Base-by-base conservation (phyloP, 1,140 invertebrate species). In the Calosoma granatense region DNA sequence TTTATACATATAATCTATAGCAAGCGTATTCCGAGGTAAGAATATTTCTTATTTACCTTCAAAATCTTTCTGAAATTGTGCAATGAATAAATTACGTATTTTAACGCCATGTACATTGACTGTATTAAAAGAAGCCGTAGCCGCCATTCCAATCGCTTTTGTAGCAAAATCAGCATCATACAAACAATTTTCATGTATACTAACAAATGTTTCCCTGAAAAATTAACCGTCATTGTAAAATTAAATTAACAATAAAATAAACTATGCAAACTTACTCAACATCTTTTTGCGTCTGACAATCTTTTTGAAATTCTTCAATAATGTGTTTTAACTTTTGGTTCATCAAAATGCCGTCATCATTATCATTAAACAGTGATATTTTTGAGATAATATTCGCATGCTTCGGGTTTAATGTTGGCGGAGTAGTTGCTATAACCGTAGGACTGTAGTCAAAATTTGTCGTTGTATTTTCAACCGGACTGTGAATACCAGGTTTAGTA, bases 301-400 rank as follows among this genome's bases (percentile, higher is more conserved):
- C 59, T 51, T 64, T 23, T 9, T 53, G 47, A 60, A 64, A 67
- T n/a, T 22, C 53, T 51, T 69, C 62, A 20, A 62, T 56, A 20
- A 68, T 64, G 54, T 64, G 57, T 56, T 61, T 64, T 4, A 67
- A 61, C 55, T 69, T 69, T 57, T 68, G 65, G 60, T 68, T 68
- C 53, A 68, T 63, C 43, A 63, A 52, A 54, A 68, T 69, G 17
- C 65, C 66, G 62, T 69, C 66, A 62, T 69, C 67, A 22, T 63
- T 60, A 11, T 59, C 51, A 55, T 63, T 61, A 15, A 68, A 51
- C 26, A 61, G 54, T 36, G 59, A 61, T 9, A 69, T 58, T 54
- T 57, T 60, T 22, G 56, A 60, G 12, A 67, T 57, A 20, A 69
- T 39, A 54, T 56, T 61, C 4, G 55, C 55, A 43, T 61, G 61